Conservation (phyloP, 2,113 vertebrate species). For the Amblyopsis rosae region DNA sequence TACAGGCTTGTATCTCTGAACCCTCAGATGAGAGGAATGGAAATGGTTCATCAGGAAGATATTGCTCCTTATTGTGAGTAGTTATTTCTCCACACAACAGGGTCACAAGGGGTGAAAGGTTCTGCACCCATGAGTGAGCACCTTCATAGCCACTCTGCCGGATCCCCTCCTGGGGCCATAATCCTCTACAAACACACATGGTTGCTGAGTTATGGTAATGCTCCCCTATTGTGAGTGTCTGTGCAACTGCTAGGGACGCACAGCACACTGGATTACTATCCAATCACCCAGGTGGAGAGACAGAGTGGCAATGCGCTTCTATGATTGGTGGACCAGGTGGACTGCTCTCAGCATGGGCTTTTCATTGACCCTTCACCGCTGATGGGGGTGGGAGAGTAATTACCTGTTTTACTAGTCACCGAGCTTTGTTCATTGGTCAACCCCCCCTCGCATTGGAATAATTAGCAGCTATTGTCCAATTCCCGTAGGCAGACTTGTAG, state of each 20-base stretch:
- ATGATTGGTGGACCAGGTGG: conserved; percentile 49
- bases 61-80: conserved; percentile 44
- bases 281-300: conserved; percentile 31
- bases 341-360: conserved; percentile 48
- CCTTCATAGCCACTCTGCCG: conserved; percentile 58
- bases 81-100: conserved; percentile 68
- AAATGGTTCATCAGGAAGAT: conserved; percentile 31
- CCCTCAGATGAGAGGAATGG: conserved; percentile 42
- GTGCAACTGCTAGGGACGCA: conserved; percentile 35
- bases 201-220: conserved; percentile 71
- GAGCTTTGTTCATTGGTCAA: conserved; percentile 57
- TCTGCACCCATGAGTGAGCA: conserved; percentile 71
- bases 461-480: conserved; percentile 60
- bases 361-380: conserved; percentile 58
- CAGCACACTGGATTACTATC: conserved; percentile 32
- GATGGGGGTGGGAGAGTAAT: conserved; percentile 60
- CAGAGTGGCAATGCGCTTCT: conserved; percentile 8
- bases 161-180: conserved; percentile 44
- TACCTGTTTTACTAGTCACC: conserved; percentile 63
- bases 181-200: conserved; percentile 70
- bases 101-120: conserved; percentile 61
- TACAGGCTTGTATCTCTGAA: conserved; percentile 19
- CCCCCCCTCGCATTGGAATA: conserved; percentile 36
- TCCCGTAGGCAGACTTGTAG: not conserved
- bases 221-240: conserved; percentile 61